Conservation (phyloP, 2,797 vertebrate genomes). For the Synaphobranchus kaupii region DNA sequence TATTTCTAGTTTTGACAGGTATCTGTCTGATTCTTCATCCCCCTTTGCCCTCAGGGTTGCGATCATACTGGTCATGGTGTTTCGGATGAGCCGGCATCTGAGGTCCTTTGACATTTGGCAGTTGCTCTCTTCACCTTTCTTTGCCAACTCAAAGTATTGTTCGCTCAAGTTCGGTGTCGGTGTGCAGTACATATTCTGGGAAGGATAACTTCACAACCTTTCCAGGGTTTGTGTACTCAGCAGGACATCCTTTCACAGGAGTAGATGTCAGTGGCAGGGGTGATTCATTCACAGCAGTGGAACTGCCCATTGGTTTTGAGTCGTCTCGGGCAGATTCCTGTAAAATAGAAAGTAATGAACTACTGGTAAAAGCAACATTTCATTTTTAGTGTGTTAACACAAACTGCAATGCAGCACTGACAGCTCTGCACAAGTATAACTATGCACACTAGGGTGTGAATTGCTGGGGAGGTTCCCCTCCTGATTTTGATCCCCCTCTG, state of each 20-base stretch:
- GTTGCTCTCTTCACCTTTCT: no score
- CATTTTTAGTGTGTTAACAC: no score
- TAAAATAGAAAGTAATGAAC: slow-evolving; percentile 34
- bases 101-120: slow-evolving; percentile 54
- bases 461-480: no score
- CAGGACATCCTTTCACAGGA: no score
- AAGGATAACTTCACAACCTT: slow-evolving; percentile 47
- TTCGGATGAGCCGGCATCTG: slow-evolving; percentile 48
- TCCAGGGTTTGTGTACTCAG: slow-evolving; percentile 40
- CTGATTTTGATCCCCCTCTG: no score
- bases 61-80: slow-evolving; percentile 53
- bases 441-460: no score
- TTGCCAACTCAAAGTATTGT: slow-evolving; percentile 45
- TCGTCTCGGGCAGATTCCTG: slow-evolving; percentile 33
- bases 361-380: no score
- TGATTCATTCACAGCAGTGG: no score
- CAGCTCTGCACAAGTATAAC: no score
- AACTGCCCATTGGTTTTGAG: slow-evolving; percentile 13
- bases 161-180: slow-evolving; percentile 43
- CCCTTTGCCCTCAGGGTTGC: slow-evolving; percentile 42
- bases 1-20: slow-evolving; percentile 48
- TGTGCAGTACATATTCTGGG: slow-evolving; percentile 49
- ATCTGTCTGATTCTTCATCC: slow-evolving; percentile 39
- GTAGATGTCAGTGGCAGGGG: no score
- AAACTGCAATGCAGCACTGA: no score